phyloP scores from a whole-genome alignment of 2,888 invertebrate genomes.

The Busseola fusca region DNA sequence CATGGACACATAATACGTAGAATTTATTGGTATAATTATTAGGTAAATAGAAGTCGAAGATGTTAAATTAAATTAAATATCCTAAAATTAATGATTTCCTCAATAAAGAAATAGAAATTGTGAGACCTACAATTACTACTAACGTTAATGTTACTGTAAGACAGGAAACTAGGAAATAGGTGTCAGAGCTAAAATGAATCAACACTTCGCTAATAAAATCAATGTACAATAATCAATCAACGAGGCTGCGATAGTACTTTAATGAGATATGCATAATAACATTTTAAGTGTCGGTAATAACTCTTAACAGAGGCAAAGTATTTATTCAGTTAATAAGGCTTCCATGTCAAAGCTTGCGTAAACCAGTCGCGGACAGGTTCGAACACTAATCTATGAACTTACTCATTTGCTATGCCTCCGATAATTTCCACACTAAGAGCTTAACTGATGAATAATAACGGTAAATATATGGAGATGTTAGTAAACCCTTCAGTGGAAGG shows the following conservation, averaged over 20 bases:
- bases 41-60: neutral
- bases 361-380: constrained; percentile 71
- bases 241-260: constrained; percentile 24
- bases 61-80: constrained; percentile 15
- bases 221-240: constrained; percentile 55
- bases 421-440: constrained; percentile 77
- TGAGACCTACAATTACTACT: constrained; percentile 21
- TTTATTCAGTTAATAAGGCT: constrained; percentile 62
- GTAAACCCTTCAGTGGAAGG: constrained; percentile 38
- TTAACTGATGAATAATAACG: constrained; percentile 68
- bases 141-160: constrained; percentile 12
- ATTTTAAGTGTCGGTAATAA: constrained; percentile 50
- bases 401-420: constrained; percentile 65
- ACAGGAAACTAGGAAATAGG: constrained; percentile 46
- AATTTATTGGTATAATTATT: constrained; percentile 4
- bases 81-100: constrained; percentile 42
- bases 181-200: constrained; percentile 47
- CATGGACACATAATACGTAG: neutral
- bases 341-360: constrained; percentile 74
- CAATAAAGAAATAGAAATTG: constrained; percentile 46
- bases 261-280: constrained; percentile 53
- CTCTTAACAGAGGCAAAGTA: constrained; percentile 51
- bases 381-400: constrained; percentile 68
- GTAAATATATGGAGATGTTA: constrained; percentile 60
- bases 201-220: constrained; percentile 42